A percentile compares a stretch with the other conserved stretches of the same genome.
Evolutionary conservation across 1,140 invertebrate species (phyloP).

Genomic region (Tetragnatha versicolor): DNA sequence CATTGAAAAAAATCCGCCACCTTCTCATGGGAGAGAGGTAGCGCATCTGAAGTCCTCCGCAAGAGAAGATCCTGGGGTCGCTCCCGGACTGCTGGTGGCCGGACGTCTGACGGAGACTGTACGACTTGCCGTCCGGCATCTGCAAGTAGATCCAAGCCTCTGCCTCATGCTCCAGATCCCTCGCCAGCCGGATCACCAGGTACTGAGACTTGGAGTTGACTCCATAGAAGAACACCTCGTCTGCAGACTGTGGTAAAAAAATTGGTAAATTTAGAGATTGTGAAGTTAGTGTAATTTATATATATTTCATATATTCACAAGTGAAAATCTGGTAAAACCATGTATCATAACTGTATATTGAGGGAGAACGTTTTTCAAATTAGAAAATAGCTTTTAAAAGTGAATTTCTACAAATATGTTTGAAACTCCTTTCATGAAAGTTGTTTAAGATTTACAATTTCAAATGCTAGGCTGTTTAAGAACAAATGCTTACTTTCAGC

Average conservation of each 20-base stretch:
- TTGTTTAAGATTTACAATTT: too few relatives aligned
- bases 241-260: not conserved
- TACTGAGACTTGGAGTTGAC: conserved; percentile 25
- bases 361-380: too few relatives aligned
- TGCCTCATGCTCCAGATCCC: not conserved
- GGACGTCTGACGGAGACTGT: not conserved
- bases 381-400: too few relatives aligned
- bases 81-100: not conserved
- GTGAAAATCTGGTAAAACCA: too few relatives aligned
- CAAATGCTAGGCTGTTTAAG: too few relatives aligned
- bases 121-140: not conserved
- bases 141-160: not conserved
- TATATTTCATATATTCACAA: too few relatives aligned
- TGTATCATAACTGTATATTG: not conserved
- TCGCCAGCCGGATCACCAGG: not conserved
- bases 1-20: conserved; percentile 10
- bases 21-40: conserved; percentile 4
- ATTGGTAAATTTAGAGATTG: not conserved
- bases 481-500: not conserved
- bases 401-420: too few relatives aligned
- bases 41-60: not conserved
- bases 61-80: not conserved
- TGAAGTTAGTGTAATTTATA: too few relatives aligned
- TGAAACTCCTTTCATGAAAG: too few relatives aligned
- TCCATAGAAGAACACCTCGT: conserved; percentile 39